A percentile compares a stretch with the other conserved stretches of the same genome.
Evolutionary conservation across 2,797 vertebrate genomes (phyloP).

Genomic region (Macrochelys suwanniensis): DNA sequence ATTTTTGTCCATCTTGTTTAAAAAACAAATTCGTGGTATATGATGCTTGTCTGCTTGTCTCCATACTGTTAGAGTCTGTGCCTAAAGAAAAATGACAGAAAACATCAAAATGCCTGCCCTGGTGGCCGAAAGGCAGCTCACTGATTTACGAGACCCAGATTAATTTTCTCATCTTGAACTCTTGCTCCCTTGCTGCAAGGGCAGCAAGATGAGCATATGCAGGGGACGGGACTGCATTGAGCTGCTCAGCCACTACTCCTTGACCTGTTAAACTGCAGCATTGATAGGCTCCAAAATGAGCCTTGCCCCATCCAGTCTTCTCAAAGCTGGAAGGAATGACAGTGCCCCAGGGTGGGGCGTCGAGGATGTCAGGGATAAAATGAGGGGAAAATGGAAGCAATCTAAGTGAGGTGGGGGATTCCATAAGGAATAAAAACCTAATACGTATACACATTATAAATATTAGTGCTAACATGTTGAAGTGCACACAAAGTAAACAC

Average conservation of each 20-base stretch:
- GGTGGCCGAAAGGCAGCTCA: accelerated
- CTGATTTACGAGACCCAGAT: not conserved
- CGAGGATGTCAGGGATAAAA: accelerated
- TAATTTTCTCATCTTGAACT: not conserved
- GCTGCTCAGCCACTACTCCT: accelerated
- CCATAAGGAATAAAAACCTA: not conserved
- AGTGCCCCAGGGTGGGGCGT: not conserved
- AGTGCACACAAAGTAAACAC: not conserved
- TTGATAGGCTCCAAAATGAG: not conserved
- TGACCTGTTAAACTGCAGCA: not conserved
- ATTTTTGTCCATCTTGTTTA: slow-evolving; percentile 99
- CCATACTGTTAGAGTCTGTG: slow-evolving; percentile 97
- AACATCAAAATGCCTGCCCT: not conserved
- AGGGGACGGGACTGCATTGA: not conserved
- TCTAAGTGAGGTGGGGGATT: not conserved
- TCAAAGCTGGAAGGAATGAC: not conserved
- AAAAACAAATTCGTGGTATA: slow-evolving; percentile 94
- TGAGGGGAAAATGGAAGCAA: not conserved
- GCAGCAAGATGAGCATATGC: not conserved
- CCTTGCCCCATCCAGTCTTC: not conserved
- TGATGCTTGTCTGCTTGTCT: slow-evolving; percentile 94
- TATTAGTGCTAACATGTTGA: not conserved
- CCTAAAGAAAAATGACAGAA: slow-evolving; percentile 81
- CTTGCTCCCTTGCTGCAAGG: accelerated
- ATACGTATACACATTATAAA: accelerated